phyloP scores from a whole-genome alignment of 2,888 invertebrate species.

The Cosmopolites sordidus region DNA sequence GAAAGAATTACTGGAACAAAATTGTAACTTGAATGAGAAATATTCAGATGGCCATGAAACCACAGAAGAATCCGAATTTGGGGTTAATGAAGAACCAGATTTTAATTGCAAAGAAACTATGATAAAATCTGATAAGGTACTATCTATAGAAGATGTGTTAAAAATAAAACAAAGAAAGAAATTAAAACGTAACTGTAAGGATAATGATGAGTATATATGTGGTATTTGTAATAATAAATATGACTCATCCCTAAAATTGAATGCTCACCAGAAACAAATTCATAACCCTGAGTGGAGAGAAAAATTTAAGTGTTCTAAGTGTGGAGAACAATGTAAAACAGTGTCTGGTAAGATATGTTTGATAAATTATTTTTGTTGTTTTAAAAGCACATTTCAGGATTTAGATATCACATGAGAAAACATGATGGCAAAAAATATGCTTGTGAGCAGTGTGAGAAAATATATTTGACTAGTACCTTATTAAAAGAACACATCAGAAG shows the following conservation, averaged over 20 bases:
- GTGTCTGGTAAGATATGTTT: conserved; percentile 8
- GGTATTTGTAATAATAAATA: conserved; percentile 6
- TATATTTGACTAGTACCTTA: neutral
- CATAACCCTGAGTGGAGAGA: conserved; percentile 15
- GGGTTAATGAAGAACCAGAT: too few relatives aligned
- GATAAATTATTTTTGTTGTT: conserved; percentile 1
- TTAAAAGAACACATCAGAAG: conserved; percentile 5
- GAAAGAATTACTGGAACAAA: neutral
- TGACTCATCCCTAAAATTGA: conserved; percentile 1
- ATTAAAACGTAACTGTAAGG: too few relatives aligned
- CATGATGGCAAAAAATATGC: conserved; percentile 1
- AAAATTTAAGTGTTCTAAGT: conserved; percentile 8
- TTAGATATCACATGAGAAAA: conserved; percentile 2
- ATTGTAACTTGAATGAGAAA: too few relatives aligned
- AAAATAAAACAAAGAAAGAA: too few relatives aligned
- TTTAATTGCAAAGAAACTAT: too few relatives aligned
- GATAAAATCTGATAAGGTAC: too few relatives aligned
- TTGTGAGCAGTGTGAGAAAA: conserved; percentile 9
- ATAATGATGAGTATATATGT: conserved; percentile 2
- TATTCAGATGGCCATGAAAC: too few relatives aligned
- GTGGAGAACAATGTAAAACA: conserved; percentile 6
- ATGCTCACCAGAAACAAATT: neutral
- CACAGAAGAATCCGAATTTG: too few relatives aligned
- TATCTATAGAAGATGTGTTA: too few relatives aligned
- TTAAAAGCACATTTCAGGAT: conserved; percentile 6